Conservation (phyloP, 2,888 invertebrate genomes). For the Aphrophora alni region DNA sequence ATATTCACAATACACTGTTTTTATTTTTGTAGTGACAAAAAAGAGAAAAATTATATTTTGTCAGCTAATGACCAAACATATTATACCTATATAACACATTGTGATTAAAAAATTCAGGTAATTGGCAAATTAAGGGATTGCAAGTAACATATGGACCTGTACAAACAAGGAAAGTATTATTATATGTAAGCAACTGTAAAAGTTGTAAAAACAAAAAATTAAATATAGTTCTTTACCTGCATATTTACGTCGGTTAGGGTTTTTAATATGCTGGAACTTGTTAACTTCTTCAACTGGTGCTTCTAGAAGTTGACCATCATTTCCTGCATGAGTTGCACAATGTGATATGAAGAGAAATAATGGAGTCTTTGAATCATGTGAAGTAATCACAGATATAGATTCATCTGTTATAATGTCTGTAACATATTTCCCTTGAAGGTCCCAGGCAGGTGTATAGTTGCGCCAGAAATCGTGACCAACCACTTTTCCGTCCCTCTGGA, state of each 20-base stretch:
- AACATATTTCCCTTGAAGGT: conserved; percentile 58
- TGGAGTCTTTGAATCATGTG: conserved; percentile 55
- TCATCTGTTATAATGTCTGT: conserved; percentile 60
- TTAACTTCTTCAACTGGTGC: conserved; percentile 70
- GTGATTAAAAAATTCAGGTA: no score
- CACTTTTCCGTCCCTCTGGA: no score
- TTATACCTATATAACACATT: no score
- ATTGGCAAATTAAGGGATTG: no score
- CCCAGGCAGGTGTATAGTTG: conserved; percentile 55
- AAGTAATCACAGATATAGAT: conserved; percentile 58
- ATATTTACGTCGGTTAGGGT: conserved; percentile 70
- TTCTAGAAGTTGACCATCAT: conserved; percentile 52
- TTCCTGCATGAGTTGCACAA: conserved; percentile 62
- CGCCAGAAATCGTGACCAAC: conserved; percentile 58
- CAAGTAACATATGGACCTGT: no score
- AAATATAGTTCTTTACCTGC: conserved; percentile 77
- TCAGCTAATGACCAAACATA: no score
- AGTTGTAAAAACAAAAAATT: no score
- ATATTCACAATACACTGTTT: no score
- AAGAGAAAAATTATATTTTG: no score
- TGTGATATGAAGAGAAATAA: conserved; percentile 64
- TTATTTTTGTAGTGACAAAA: no score
- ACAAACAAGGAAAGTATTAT: neutral
- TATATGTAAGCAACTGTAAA: no score
- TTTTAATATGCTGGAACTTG: conserved; percentile 71